Conservation (phyloP, 1,140 invertebrate species). For the Trypoxylus dichotomus region DNA sequence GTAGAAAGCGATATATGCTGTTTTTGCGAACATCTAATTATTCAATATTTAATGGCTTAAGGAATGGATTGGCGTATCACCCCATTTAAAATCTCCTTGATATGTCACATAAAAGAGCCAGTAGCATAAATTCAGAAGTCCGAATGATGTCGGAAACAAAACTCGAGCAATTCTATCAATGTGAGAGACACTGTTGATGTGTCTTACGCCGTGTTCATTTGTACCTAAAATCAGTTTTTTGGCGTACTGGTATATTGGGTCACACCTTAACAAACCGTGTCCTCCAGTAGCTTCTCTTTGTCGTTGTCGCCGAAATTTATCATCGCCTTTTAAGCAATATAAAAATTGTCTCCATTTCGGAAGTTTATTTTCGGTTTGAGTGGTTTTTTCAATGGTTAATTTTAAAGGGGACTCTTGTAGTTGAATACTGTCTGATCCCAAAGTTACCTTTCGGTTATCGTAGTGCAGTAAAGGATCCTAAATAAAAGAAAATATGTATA, state of each 20-base stretch:
- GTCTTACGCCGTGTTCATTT: constrained; percentile 56
- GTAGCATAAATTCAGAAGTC: constrained; percentile 82
- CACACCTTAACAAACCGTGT: constrained; percentile 37
- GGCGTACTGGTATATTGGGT: not conserved
- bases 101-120: constrained; percentile 80
- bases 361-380: constrained; percentile 74
- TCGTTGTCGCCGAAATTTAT: constrained; percentile 72
- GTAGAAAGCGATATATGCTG: no score
- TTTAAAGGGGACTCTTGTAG: constrained; percentile 51
- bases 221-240: not conserved
- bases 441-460: constrained; percentile 42
- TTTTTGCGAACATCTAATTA: no score
- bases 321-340: constrained; percentile 78
- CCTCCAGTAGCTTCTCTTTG: constrained; percentile 67
- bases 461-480: constrained; percentile 45
- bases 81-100: constrained; percentile 74
- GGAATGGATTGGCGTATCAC: constrained; percentile 57
- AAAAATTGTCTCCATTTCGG: constrained; percentile 77
- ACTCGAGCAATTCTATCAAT: constrained; percentile 85
- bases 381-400: constrained; percentile 75
- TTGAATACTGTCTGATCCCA: constrained; percentile 38
- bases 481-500: not conserved
- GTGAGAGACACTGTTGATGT: constrained; percentile 84
- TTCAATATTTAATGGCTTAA: constrained; percentile 39
- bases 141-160: constrained; percentile 85